Conservation (phyloP, 2,888 invertebrate genomes). For the Epistrophe grossulariae region DNA sequence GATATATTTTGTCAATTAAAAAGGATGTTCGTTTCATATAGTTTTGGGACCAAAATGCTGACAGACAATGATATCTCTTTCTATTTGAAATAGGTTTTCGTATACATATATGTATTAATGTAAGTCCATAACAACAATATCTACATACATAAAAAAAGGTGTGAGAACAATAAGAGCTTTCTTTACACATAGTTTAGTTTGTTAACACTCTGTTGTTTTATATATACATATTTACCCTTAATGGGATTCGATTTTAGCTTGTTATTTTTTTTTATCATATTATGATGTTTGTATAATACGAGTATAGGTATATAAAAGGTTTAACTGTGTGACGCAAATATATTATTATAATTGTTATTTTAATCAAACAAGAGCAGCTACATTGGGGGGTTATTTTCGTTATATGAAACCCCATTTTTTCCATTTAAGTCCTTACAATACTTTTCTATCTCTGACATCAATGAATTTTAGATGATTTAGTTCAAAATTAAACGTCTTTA, state of each 20-base stretch:
- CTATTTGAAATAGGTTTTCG: slow-evolving; percentile 22
- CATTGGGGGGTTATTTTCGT: not conserved
- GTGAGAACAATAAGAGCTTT: not conserved
- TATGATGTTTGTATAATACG: not conserved
- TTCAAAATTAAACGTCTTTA: no score
- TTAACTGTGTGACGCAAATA: not conserved
- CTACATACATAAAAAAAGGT: not conserved
- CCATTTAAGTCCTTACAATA: no score
- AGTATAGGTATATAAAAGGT: not conserved
- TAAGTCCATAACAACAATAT: not conserved
- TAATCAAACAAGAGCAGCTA: not conserved
- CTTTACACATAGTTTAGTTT: slow-evolving; percentile 34
- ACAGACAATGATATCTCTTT: slow-evolving; percentile 61
- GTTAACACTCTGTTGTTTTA: slow-evolving; percentile 38
- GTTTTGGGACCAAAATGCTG: slow-evolving; percentile 33
- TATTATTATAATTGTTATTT: not conserved
- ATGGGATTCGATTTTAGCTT: slow-evolving; percentile 48
- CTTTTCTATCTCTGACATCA: no score
- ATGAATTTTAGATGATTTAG: no score
- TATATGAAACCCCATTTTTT: no score
- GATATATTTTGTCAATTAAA: slow-evolving; percentile 64
- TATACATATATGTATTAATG: slow-evolving; percentile 10
- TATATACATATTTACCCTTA: slow-evolving; percentile 17
- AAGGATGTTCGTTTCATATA: slow-evolving; percentile 17
- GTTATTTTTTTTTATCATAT: not conserved